A percentile compares a stretch with the other conserved stretches of the same genome.
Evolutionary conservation across 2,113 vertebrate species (phyloP).

Genomic region (Thermophis baileyi): DNA sequence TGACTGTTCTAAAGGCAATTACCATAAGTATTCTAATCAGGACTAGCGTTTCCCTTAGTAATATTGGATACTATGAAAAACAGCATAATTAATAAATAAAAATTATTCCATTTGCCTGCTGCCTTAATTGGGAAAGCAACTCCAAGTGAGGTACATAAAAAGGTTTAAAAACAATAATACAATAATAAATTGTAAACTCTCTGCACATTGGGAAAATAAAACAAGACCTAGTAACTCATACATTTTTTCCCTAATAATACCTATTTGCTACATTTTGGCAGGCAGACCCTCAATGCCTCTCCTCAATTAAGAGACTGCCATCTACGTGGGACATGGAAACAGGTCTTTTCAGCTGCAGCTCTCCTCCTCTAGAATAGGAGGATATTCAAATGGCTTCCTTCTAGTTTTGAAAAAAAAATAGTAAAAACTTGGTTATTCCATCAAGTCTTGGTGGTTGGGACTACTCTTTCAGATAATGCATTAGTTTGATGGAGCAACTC

Average conservation of each 20-base stretch:
- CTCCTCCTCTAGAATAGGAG: background rate
- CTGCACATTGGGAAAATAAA: background rate
- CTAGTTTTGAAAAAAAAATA: background rate
- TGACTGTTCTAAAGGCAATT: background rate
- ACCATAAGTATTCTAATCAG: background rate
- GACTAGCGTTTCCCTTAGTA: background rate
- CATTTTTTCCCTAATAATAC: background rate
- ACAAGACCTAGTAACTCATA: background rate
- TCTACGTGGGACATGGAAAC: background rate
- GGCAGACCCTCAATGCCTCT: background rate
- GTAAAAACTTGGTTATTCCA: background rate
- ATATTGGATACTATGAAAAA: background rate
- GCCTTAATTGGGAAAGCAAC: background rate
- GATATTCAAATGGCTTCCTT: background rate
- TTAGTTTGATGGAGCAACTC: background rate
- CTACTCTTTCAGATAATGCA: background rate
- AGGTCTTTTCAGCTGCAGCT: background rate
- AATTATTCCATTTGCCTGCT: background rate
- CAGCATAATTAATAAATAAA: background rate
- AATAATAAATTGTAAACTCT: background rate
- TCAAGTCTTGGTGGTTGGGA: background rate
- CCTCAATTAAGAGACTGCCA: background rate
- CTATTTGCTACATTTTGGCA: background rate
- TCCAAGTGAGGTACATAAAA: background rate
- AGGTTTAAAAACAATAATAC: background rate